Evolutionary conservation across 2,113 vertebrate species (phyloP), one percentile per base, ranked within the genome.

Genomic region (Toxostoma redivivum): DNA sequence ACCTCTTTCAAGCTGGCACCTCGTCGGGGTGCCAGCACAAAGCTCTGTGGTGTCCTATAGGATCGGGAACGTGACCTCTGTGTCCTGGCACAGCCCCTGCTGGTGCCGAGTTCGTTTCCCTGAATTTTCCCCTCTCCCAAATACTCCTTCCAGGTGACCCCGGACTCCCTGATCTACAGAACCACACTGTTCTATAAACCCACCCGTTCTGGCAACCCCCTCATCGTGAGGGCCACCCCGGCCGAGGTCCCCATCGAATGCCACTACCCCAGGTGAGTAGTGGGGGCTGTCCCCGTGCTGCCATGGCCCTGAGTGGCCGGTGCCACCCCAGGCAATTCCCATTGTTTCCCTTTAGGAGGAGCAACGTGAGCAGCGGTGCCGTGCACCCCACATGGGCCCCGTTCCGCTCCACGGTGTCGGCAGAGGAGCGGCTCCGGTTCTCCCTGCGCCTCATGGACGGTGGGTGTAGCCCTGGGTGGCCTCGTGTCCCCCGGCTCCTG

Each of bases 71-170:
- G 25, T 18, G 35, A 11, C 20, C 7, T 42, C 31, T 58, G 20
- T 48, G 35, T 50, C 30, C 20, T 0, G 0, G 30, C 30, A 30
- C 4, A 11, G 20, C 24, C 16, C 21, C 21, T 42, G 21, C 44
- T 33, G 22, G 17, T 18, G 61, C 37, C 0, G 17, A 58, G 8
- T 10, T 35, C 0, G 0, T 18, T 76, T 42, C 18, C 44, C 53
- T 76, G 37, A 17, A 3, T 57, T 76, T 60, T n/a, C 33, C 12
- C 3, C 6, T 76, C 22, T 27, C 21, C 37, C 3, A 27, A 58
- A 58, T 12, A 17, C 37, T 50, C 42, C 17, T 37, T 77, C 25
- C 33, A 86, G 83, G 61, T 86, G 37, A 67, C 71, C 37, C 21
- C 53, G 1, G 83, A 86, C 37, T 86, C 72, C 27, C 62, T 86